Conservation (phyloP, 92 coral and sea anemone genomes). For the Zoanthus solanderi region DNA sequence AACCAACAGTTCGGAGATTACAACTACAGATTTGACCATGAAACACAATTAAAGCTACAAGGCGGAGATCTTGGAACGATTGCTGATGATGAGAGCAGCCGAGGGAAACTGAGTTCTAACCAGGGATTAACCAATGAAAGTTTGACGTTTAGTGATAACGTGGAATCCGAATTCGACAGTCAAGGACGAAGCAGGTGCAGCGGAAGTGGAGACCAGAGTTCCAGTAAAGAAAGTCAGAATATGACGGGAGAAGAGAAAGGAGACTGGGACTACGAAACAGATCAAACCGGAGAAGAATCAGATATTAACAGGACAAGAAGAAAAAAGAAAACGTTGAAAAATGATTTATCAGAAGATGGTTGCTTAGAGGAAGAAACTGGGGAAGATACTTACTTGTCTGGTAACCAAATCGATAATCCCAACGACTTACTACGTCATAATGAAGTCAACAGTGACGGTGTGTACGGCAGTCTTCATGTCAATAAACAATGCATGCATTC, state of each 20-base stretch:
- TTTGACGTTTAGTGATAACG: conserved; percentile 74
- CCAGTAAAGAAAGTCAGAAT: conserved; percentile 30
- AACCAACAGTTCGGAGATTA: conserved; percentile 74
- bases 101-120: conserved; percentile 6
- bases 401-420: not conserved
- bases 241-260: conserved; percentile 20
- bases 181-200: not conserved
- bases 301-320: not conserved
- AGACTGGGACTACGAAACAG: not conserved
- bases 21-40: conserved; percentile 59
- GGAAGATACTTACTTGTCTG: not conserved
- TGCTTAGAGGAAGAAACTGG: not conserved
- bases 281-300: not conserved
- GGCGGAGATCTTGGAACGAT: conserved; percentile 17
- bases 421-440: conserved; percentile 5
- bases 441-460: conserved; percentile 31
- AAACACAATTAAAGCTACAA: conserved; percentile 22
- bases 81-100: conserved; percentile 32
- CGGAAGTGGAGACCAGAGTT: conserved; percentile 46
- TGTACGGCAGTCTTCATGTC: conserved; percentile 50
- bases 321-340: not conserved
- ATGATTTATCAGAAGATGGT: not conserved
- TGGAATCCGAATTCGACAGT: conserved; percentile 57
- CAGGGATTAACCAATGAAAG: conserved; percentile 37
- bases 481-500: conserved; percentile 79